phyloP scores from a whole-genome alignment of 2,797 vertebrate species.

The Setipinna tenuifilis region DNA sequence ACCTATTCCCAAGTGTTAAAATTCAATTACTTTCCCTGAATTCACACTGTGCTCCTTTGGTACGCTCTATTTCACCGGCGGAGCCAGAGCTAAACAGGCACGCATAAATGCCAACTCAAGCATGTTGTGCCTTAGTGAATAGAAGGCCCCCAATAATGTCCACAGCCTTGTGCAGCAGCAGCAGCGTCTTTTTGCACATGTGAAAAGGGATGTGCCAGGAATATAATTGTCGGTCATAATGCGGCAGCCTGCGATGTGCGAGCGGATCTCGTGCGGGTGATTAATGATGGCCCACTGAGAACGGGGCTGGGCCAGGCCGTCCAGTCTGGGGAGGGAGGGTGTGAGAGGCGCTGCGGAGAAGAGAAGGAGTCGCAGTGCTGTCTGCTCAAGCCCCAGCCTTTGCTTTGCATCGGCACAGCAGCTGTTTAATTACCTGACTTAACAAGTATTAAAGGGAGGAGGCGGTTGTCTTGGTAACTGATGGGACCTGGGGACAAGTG shows the following conservation, averaged over 20 bases:
- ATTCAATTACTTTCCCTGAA: neutral
- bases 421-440: neutral
- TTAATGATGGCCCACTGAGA: neutral
- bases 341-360: no score
- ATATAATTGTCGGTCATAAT: neutral
- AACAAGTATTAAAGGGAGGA: conserved; percentile 13
- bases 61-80: neutral
- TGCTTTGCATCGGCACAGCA: neutral
- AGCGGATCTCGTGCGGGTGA: neutral
- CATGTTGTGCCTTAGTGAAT: conserved; percentile 2
- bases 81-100: neutral
- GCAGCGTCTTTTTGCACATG: neutral
- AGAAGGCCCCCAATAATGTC: no score
- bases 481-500: neutral
- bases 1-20: neutral
- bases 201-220: neutral
- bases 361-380: no score
- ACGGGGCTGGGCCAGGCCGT: no score
- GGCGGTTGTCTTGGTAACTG: conserved; percentile 15
- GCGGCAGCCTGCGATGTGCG: neutral
- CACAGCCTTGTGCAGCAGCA: no score
- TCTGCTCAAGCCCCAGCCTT: no score
- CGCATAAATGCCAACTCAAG: neutral
- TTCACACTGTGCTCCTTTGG: neutral
- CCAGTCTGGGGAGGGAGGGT: no score